phyloP scores from a whole-genome alignment of 2,113 vertebrate species.

The Urocitellus parryii region DNA sequence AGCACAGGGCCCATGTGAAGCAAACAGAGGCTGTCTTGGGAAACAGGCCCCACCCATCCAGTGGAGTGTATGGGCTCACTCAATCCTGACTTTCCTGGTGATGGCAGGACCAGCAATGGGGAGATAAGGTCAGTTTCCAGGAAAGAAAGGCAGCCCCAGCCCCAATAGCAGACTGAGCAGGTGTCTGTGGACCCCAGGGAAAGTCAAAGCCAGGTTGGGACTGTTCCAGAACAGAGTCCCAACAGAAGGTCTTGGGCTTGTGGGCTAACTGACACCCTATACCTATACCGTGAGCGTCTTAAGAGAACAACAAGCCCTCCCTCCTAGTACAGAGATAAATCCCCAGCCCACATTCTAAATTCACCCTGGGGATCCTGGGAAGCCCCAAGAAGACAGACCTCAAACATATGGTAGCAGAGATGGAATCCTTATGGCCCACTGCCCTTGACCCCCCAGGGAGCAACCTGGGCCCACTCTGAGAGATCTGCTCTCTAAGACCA shows the following conservation, averaged over 20 bases:
- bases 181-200: accelerated
- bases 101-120: background rate
- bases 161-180: background rate
- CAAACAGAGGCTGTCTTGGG: background rate
- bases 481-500: background rate
- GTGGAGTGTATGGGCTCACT: background rate
- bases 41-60: accelerated
- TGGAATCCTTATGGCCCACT: background rate
- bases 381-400: background rate
- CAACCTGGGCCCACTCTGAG: background rate
- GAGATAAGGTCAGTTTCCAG: background rate
- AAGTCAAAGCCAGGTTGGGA: background rate
- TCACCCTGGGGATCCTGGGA: background rate
- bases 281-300: background rate
- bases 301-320: background rate
- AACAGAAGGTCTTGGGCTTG: background rate
- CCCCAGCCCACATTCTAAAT: background rate
- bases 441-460: accelerated
- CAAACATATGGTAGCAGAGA: accelerated
- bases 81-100: background rate
- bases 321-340: background rate
- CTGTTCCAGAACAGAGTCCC: background rate
- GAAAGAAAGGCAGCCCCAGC: background rate
- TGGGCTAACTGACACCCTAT: no score
- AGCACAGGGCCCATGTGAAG: background rate